A percentile compares a stretch with the other conserved stretches of the same genome.
Conservation (phyloP, 2,113 vertebrate genomes). For the Malurus cyaneus region DNA sequence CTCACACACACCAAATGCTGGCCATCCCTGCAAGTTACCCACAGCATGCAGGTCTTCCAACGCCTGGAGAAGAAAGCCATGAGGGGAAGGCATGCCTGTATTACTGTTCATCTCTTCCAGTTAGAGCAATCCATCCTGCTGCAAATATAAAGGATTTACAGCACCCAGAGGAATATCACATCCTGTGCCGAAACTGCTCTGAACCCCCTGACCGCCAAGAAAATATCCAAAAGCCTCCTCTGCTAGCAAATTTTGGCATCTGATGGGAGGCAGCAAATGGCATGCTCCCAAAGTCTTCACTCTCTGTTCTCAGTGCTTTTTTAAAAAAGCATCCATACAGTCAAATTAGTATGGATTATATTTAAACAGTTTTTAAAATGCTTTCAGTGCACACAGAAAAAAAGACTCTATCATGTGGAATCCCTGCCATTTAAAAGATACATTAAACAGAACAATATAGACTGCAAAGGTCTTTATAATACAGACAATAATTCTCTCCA, state of each 20-base stretch:
- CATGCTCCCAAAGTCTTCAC: background rate
- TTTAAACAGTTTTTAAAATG: background rate
- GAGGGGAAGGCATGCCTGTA: background rate
- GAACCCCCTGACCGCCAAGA: background rate
- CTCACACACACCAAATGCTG: background rate
- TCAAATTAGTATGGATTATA: background rate
- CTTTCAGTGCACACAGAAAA: background rate
- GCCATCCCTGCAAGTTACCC: background rate
- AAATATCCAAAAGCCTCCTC: background rate
- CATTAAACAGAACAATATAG: background rate
- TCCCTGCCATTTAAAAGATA: background rate
- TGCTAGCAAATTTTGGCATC: conserved; percentile 4
- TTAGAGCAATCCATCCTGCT: background rate
- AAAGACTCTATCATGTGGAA: background rate
- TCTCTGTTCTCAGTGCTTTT: background rate
- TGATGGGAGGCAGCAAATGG: background rate
- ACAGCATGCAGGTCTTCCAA: background rate
- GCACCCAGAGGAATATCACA: background rate
- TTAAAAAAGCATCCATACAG: background rate
- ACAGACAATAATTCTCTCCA: background rate
- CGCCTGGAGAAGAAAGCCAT: accelerated
- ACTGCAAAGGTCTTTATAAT: background rate
- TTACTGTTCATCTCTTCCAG: background rate
- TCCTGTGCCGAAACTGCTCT: background rate
- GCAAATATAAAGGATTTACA: background rate